Conservation (phyloP, 1,140 invertebrate species). For the Temnothorax nylanderi region DNA sequence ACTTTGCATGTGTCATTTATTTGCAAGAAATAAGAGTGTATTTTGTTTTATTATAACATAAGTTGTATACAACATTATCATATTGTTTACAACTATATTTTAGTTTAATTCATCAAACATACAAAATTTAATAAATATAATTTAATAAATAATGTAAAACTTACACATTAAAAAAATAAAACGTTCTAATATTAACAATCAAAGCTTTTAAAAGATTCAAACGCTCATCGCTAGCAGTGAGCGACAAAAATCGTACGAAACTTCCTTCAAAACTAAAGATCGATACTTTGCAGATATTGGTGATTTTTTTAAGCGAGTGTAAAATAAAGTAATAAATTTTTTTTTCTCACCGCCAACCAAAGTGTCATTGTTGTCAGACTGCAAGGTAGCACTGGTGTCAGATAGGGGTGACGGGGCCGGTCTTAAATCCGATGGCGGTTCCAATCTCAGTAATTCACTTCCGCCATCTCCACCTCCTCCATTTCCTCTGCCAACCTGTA, state of each 20-base stretch:
- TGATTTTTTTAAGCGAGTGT: background rate
- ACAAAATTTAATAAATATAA: background rate
- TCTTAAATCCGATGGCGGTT: constrained; percentile 78
- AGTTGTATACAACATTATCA: too few relatives aligned
- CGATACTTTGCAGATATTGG: background rate
- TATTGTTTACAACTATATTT: background rate
- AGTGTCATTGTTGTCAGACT: constrained; percentile 81
- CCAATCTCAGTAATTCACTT: constrained; percentile 79
- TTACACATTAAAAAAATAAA: background rate
- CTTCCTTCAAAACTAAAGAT: background rate
- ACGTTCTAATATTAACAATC: background rate
- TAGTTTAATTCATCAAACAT: background rate
- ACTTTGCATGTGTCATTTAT: background rate
- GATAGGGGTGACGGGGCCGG: constrained; percentile 80
- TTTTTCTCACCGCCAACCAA: constrained; percentile 76
- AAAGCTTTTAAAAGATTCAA: background rate
- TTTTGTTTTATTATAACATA: background rate
- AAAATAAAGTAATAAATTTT: background rate
- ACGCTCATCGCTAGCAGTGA: background rate
- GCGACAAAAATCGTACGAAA: background rate
- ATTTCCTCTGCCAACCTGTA: constrained; percentile 79
- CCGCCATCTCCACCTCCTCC: constrained; percentile 72
- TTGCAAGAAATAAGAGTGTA: background rate
- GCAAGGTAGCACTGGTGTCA: constrained; percentile 79
- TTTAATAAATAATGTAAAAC: too few relatives aligned